phyloP scores from a whole-genome alignment of 2,113 vertebrate genomes.

The Labeo catla region DNA sequence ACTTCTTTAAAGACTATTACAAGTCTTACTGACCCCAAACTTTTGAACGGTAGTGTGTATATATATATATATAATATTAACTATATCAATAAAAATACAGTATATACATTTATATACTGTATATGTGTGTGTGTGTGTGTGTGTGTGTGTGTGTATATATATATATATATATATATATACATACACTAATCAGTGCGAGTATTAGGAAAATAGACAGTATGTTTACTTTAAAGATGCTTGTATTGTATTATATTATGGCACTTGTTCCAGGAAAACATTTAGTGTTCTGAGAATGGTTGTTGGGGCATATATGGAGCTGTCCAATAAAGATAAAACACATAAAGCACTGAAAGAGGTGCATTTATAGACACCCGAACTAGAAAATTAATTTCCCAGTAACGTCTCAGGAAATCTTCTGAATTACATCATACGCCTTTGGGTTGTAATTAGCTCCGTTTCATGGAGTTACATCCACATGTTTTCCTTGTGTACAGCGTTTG shows the following conservation, averaged over 20 bases:
- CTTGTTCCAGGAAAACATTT: background rate
- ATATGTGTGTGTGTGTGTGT: no score
- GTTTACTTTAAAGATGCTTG: background rate
- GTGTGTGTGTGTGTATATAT: no score
- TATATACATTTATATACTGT: no score
- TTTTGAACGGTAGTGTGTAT: no score
- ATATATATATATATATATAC: no score
- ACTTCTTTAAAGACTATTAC: no score
- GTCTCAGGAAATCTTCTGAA: background rate
- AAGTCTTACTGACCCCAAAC: no score
- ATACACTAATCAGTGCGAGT: background rate
- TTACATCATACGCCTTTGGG: slow-evolving; percentile 5
- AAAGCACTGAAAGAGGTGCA: background rate
- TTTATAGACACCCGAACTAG: slow-evolving; percentile 3
- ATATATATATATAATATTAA: no score
- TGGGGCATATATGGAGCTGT: background rate
- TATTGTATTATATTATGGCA: background rate
- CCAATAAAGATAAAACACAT: background rate
- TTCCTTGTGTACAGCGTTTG: slow-evolving; percentile 22
- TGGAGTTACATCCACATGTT: background rate
- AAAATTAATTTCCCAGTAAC: background rate
- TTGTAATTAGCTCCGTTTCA: background rate
- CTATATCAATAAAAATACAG: no score
- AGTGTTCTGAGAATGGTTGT: background rate
- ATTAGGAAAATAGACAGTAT: background rate